Evolutionary conservation across 2,888 invertebrate genomes (phyloP).

Genomic region (Meliscaeva auricollis): DNA sequence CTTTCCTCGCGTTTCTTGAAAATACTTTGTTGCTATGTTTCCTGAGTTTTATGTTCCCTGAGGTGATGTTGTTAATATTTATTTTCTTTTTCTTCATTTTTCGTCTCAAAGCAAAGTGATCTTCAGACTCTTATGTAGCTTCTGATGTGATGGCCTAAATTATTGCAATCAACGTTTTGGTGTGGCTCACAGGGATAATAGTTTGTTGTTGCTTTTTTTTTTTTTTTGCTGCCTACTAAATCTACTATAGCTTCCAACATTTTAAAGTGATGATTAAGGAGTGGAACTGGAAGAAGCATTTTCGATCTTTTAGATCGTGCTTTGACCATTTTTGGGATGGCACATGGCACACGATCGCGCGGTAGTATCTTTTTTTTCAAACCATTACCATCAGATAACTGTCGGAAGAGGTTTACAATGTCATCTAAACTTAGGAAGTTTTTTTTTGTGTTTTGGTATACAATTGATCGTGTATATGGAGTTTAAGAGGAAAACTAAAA

Average conservation of each 20-base stretch:
- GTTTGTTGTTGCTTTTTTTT: background rate
- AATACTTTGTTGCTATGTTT: slow-evolving; percentile 38
- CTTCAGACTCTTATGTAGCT: slow-evolving; percentile 21
- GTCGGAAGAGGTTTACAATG: slow-evolving; percentile 31
- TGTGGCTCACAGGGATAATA: slow-evolving; percentile 21
- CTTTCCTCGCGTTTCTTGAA: slow-evolving; percentile 17
- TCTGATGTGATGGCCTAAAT: slow-evolving; percentile 55
- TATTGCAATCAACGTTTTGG: slow-evolving; percentile 53
- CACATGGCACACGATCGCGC: slow-evolving; percentile 66
- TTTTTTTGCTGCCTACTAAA: slow-evolving; percentile 19
- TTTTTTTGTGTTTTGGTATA: background rate
- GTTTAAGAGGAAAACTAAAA: background rate
- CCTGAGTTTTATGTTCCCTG: slow-evolving; percentile 50
- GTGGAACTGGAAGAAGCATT: slow-evolving; percentile 40
- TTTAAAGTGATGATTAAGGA: slow-evolving; percentile 55
- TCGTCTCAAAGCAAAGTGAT: slow-evolving; percentile 7
- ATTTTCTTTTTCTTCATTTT: background rate
- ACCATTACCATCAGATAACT: slow-evolving; percentile 30
- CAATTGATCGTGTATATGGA: background rate
- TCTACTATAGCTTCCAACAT: slow-evolving; percentile 24
- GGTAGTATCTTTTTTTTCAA: slow-evolving; percentile 6
- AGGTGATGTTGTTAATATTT: slow-evolving; percentile 45
- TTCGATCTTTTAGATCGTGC: slow-evolving; percentile 64
- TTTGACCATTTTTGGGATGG: slow-evolving; percentile 65
- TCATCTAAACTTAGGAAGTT: background rate